phyloP scores from a whole-genome alignment of 2,797 vertebrate genomes.

The Fratercula arctica region DNA sequence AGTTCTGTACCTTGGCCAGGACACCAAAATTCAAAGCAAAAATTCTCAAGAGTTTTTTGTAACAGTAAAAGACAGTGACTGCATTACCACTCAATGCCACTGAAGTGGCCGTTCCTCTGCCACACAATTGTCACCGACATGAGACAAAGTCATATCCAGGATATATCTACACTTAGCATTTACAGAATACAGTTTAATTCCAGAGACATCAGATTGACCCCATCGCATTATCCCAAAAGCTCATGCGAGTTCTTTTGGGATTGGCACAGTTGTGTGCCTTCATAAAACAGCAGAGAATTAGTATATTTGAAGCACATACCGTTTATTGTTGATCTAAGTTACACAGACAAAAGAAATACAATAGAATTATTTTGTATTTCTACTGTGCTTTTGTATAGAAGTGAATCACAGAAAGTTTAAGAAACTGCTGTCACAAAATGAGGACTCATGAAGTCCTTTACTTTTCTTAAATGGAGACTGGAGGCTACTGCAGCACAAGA shows the following conservation, averaged over 20 bases:
- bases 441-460: not conserved
- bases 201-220: not conserved
- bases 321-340: not conserved
- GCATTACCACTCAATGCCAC: not conserved
- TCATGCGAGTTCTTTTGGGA: not conserved
- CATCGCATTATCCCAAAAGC: not conserved
- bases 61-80: not conserved
- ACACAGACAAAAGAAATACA: not conserved
- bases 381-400: not conserved
- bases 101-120: not conserved
- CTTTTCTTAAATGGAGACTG: not conserved
- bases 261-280: not conserved
- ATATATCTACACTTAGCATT: not conserved
- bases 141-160: not conserved
- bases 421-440: not conserved
- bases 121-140: rapidly evolving
- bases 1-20: not conserved
- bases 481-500: not conserved
- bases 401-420: not conserved
- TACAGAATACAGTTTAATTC: not conserved
- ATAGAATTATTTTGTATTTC: not conserved
- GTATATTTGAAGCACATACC: not conserved
- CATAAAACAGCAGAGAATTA: not conserved
- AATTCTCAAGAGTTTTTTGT: not conserved
- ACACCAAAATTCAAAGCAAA: not conserved